A percentile compares a stretch with the other conserved stretches of the same genome.
These are phyloP conservation scores for Dinocampus coccinellae DNA, from an alignment of 2,888 invertebrate genomes.

Conservation along the genomic window DNA sequence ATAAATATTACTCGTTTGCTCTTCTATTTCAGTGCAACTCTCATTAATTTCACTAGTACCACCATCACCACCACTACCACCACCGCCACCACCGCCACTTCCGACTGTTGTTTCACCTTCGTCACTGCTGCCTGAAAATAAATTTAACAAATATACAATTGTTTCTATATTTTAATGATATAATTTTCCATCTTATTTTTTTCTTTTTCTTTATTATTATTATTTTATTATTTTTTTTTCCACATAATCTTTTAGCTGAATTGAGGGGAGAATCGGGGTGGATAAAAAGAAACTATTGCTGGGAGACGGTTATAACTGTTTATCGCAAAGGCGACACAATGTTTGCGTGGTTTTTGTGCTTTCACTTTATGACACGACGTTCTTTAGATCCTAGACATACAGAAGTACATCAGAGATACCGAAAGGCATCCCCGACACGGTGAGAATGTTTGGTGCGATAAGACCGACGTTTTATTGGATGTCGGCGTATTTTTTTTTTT, in stretches of 20 bases:
- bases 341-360: constrained; percentile 49
- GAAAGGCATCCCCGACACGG: constrained; percentile 28
- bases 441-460: constrained; percentile 57
- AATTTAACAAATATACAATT: no score
- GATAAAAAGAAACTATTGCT: constrained; percentile 19
- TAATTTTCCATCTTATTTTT: no score
- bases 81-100: constrained; percentile 52
- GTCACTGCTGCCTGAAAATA: constrained; percentile 69
- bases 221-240: no score
- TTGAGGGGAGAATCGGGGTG: not conserved
- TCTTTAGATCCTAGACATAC: constrained; percentile 55
- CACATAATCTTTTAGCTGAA: no score
- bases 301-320: constrained; percentile 12
- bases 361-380: constrained; percentile 49
- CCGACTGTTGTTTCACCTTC: constrained; percentile 72
- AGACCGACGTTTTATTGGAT: constrained; percentile 55
- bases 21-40: constrained; percentile 65
- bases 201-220: no score
- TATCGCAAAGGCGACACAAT: constrained; percentile 45
- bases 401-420: constrained; percentile 40
- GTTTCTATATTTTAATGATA: no score
- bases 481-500: constrained; percentile 49
- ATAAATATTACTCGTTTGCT: constrained; percentile 26
- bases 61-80: constrained; percentile 64
- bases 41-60: constrained; percentile 73